A percentile compares a stretch with the other conserved stretches of the same genome.
Evolutionary conservation across 92 coral and sea anemone species (phyloP).

Genomic region (Heteractis magnifica): DNA sequence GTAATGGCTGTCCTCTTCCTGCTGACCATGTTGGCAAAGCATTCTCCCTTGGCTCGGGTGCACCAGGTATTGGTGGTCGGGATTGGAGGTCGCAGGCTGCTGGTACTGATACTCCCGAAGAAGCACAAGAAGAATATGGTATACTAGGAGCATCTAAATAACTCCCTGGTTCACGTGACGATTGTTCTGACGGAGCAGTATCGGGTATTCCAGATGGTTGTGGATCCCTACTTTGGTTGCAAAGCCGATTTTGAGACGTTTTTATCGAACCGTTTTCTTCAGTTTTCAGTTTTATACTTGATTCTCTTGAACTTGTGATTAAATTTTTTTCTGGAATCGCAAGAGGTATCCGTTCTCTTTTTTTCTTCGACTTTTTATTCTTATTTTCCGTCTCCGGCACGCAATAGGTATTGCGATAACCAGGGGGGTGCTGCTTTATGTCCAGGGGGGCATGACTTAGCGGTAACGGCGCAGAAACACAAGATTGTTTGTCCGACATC

Average conservation of each 20-base stretch:
- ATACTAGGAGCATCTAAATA: slow-evolving; percentile 37
- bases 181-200: slow-evolving; percentile 54
- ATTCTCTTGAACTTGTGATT: slow-evolving; percentile 56
- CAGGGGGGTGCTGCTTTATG: slow-evolving; percentile 60
- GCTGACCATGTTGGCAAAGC: slow-evolving; percentile 17
- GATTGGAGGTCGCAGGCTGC: slow-evolving; percentile 15
- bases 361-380: slow-evolving; percentile 35
- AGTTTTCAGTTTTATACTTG: slow-evolving; percentile 41
- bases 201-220: slow-evolving; percentile 41
- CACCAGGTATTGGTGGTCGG: slow-evolving; percentile 73
- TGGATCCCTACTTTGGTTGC: background rate
- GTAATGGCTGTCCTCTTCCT: slow-evolving; percentile 19
- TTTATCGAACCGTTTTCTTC: slow-evolving; percentile 24
- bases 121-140: slow-evolving; percentile 67
- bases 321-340: slow-evolving; percentile 70
- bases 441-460: slow-evolving; percentile 40
- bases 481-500: slow-evolving; percentile 74
- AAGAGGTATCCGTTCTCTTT: slow-evolving; percentile 55
- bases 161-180: slow-evolving; percentile 45
- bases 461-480: slow-evolving; percentile 86
- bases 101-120: slow-evolving; percentile 73
- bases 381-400: slow-evolving; percentile 42
- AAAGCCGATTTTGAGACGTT: slow-evolving; percentile 10
- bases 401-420: slow-evolving; percentile 66
- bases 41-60: slow-evolving; percentile 26